Conservation (phyloP, 1,140 invertebrate species). For the Nephotettix cincticeps region DNA sequence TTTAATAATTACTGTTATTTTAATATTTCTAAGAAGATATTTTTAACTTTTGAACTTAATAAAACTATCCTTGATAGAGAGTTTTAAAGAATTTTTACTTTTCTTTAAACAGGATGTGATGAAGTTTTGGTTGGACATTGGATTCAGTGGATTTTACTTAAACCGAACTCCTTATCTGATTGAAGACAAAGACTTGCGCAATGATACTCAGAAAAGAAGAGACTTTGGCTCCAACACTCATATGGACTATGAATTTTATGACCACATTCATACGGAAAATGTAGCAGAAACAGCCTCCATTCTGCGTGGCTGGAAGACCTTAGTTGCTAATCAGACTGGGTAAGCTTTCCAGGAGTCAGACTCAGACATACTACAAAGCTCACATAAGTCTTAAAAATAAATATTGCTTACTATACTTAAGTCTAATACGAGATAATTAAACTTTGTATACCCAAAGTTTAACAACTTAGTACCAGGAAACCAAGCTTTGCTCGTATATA, state of each 20-base stretch:
- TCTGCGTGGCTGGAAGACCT: conserved; percentile 57
- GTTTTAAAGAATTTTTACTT: too few species aligned
- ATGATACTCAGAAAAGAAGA: conserved; percentile 41
- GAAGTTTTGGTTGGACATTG: conserved; percentile 63
- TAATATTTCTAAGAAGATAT: too few species aligned
- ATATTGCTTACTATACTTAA: too few species aligned
- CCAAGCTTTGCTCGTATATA: too few species aligned
- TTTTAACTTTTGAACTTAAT: too few species aligned
- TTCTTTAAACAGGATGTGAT: conserved; percentile 54
- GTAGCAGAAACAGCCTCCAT: conserved; percentile 58
- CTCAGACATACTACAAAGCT: too few species aligned
- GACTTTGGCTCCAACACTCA: conserved; percentile 33
- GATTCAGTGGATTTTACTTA: conserved; percentile 69
- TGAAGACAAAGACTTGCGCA: conserved; percentile 47
- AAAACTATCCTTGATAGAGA: too few species aligned
- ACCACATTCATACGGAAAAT: conserved; percentile 65
- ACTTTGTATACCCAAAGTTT: too few species aligned
- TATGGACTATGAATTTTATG: conserved; percentile 54
- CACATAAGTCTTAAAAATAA: too few species aligned
- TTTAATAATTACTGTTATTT: too few species aligned
- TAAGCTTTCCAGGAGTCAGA: conserved; percentile 37
- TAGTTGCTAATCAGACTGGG: conserved; percentile 54
- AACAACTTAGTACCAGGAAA: too few species aligned
- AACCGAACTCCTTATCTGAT: conserved; percentile 56
- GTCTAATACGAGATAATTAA: too few species aligned